Percentiles rank a stretch among this genome's conserved stretches.
Conservation (phyloP, 2,888 invertebrate species). For the Eremobia ochroleuca region DNA sequence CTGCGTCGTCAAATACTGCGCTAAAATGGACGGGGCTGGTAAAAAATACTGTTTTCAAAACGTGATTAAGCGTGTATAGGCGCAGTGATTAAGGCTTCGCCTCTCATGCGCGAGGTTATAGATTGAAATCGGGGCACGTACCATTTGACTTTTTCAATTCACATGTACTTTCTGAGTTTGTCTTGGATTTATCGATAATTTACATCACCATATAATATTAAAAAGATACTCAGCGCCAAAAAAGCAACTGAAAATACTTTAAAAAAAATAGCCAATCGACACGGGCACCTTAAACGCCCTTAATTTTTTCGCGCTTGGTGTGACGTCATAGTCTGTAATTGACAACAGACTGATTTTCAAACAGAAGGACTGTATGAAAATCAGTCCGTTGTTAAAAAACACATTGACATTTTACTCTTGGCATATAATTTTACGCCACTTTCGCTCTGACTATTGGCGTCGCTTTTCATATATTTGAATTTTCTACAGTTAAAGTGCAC, state of each 20-base stretch:
- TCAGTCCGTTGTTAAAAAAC: not conserved
- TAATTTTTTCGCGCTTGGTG: not conserved
- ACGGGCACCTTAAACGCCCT: not conserved
- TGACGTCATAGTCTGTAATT: not conserved
- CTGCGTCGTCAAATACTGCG: slow-evolving; percentile 76
- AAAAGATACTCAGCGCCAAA: not conserved
- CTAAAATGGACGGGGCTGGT: slow-evolving; percentile 78
- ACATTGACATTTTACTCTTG: not conserved
- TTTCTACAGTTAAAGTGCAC: too few species aligned
- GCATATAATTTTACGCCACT: not conserved
- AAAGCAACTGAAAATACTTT: not conserved
- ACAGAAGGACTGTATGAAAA: too few species aligned
- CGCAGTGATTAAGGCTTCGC: not conserved
- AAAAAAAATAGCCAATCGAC: not conserved
- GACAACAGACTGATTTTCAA: not conserved
- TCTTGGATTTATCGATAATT: not conserved
- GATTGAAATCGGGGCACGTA: not conserved
- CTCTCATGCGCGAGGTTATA: not conserved
- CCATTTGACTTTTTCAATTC: not conserved
- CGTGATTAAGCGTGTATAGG: not conserved
- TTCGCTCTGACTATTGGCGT: not conserved
- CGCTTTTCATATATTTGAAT: too few species aligned
- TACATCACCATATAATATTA: not conserved
- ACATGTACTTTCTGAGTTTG: not conserved
- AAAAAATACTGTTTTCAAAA: slow-evolving; percentile 19